Conservation (phyloP, 2,797 vertebrate genomes). For the Prunella strophiata region DNA sequence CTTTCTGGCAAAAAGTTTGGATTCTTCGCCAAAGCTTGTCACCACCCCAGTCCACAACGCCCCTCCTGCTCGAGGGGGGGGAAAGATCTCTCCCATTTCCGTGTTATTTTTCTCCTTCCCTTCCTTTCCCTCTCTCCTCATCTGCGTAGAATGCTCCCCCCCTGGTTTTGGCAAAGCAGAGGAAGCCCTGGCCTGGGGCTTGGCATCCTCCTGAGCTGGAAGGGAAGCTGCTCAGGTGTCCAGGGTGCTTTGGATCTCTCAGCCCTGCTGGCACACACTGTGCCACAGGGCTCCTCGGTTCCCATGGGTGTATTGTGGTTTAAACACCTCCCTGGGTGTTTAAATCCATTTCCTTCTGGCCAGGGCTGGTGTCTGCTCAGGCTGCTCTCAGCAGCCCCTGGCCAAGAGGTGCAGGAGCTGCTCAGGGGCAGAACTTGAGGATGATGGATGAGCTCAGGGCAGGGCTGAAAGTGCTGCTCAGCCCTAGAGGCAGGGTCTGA, state of each 20-base stretch:
- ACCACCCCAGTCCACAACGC: too few species aligned
- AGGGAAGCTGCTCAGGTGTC: not conserved
- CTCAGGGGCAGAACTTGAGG: not conserved
- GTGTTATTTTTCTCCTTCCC: too few species aligned
- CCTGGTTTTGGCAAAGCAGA: not conserved
- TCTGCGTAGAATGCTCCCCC: too few species aligned
- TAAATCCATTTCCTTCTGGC: not conserved
- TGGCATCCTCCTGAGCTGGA: not conserved
- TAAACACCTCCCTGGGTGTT: not conserved
- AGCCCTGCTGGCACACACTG: not conserved
- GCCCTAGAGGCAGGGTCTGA: not conserved
- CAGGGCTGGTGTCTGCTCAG: not conserved
- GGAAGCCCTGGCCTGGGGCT: not conserved
- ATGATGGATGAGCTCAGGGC: fast-evolving
- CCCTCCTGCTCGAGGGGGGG: too few species aligned
- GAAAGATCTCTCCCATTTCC: too few species aligned
- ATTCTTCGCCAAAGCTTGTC: conserved; percentile 19
- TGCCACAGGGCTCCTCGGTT: fast-evolving
- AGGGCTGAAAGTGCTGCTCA: not conserved
- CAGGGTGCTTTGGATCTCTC: not conserved
- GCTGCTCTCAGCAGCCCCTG: not conserved
- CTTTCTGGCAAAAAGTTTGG: conserved; percentile 12
- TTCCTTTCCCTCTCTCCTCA: too few species aligned
- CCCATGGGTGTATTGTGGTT: too few species aligned
- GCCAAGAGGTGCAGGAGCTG: not conserved